A percentile compares a stretch with the other conserved stretches of the same genome.
These are phyloP conservation scores for Pandion haliaetus DNA, from an alignment of 2,113 vertebrate genomes.

Conservation along the genomic window DNA sequence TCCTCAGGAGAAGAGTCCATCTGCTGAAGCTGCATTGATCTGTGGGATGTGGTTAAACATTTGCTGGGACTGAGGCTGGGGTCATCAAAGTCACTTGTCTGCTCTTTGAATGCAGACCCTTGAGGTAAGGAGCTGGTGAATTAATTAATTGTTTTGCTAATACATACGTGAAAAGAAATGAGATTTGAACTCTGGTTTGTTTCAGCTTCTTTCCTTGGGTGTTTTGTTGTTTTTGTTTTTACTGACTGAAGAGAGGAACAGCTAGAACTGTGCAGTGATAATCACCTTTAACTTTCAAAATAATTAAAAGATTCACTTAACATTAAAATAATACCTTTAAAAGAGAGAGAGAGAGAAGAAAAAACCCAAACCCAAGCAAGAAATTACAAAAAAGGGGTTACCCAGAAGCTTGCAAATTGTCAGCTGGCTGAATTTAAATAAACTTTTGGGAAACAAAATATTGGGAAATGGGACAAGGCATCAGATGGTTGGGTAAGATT, in stretches of 20 bases:
- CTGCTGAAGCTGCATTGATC: neutral
- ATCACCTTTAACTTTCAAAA: neutral
- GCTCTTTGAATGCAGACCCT: neutral
- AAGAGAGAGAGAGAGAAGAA: neutral
- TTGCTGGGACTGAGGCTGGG: neutral
- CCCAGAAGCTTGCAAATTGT: constrained; percentile 24
- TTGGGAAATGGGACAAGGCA: neutral
- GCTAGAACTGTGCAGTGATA: neutral
- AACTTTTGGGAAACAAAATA: constrained; percentile 21
- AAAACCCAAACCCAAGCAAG: neutral
- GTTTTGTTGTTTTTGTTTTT: neutral
- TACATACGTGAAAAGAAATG: neutral
- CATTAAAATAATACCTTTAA: neutral
- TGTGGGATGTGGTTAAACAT: neutral
- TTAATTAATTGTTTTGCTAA: neutral
- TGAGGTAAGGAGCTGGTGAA: neutral
- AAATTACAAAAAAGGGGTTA: neutral
- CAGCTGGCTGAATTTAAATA: constrained; percentile 26
- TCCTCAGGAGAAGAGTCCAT: neutral
- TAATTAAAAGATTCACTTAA: neutral
- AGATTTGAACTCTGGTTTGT: neutral
- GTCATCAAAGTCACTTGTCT: neutral
- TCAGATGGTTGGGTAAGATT: constrained; percentile 44
- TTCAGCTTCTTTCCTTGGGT: neutral
- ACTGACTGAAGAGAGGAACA: neutral